A percentile compares a stretch with the other conserved stretches of the same genome.
Evolutionary conservation across 1,140 invertebrate genomes (phyloP).

Genomic region (Drusus annulatus): DNA sequence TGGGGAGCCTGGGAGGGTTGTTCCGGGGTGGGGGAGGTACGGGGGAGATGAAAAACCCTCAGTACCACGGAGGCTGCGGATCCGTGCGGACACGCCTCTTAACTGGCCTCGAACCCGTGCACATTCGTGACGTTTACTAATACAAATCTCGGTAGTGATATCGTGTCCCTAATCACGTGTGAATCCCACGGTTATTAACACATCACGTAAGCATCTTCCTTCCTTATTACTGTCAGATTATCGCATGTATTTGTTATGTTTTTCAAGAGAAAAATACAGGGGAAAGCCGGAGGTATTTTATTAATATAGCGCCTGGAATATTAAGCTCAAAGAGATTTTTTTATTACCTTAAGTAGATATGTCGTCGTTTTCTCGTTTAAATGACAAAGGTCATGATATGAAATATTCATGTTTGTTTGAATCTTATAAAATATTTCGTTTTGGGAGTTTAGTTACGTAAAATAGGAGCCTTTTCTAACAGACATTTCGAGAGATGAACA

Average conservation of each 20-base stretch:
- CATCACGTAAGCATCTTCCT: constrained; percentile 34
- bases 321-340: neutral
- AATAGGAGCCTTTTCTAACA: too few relatives aligned
- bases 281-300: constrained; percentile 10
- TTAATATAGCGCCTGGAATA: constrained; percentile 2
- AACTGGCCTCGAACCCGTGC: constrained; percentile 28
- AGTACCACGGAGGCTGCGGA: constrained; percentile 56
- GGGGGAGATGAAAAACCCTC: constrained; percentile 22
- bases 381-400: too few relatives aligned
- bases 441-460: too few relatives aligned
- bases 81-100: constrained; percentile 51
- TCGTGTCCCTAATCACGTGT: constrained; percentile 37
- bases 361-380: too few relatives aligned
- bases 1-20: neutral
- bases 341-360: constrained; percentile 12
- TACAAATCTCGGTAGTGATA: constrained; percentile 28
- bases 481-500: too few relatives aligned
- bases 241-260: neutral
- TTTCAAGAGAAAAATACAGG: neutral
- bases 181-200: constrained; percentile 3
- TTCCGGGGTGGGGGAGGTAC: neutral
- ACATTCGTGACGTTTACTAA: constrained; percentile 47
- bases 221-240: neutral
- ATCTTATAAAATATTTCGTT: too few relatives aligned
- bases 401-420: too few relatives aligned